Evolutionary conservation across 2,113 vertebrate species (phyloP), one percentile per base, ranked within the genome.

Genomic region (Turdus rufiventris): DNA sequence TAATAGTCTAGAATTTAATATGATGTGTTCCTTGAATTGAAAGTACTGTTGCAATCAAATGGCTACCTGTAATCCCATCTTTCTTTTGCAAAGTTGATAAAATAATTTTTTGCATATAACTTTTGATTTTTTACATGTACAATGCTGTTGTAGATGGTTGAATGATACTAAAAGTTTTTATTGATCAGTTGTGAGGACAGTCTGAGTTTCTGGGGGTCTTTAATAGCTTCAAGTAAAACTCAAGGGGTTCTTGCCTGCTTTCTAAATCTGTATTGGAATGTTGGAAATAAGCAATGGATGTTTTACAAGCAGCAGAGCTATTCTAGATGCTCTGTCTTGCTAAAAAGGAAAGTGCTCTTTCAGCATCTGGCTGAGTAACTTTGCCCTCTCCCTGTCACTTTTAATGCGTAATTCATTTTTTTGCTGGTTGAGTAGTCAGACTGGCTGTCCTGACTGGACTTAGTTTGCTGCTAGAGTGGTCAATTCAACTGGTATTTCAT

Each of bases 181-280:
- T 26, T 24, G 8, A 12, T 76, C 8, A 0, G 12, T 74, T 3
- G 0, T 54, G 29, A 54, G 23, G 19, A 57, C 1, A 2, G 80
- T 74, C 15, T 3, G 2, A 81, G 31, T 81, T 13, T 80, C n/a
- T 73, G 25, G 6, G 8, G 0, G 1, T 77, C 89, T 85, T 65
- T 57, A 51, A 13, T 47, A 50, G 8, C 65, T 91, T 51, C 16
- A 28, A 63, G 48, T 45, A 78, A 81, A 95, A 53, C 48, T 67
- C 6, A 58, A 25, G 33, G 58, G 16, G 9, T 70, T 89, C 18
- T 87, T 91, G 24, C 24, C 26, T 89, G 0, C 13, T 94, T 89
- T 60, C 18, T 95, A 57, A 75, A 63, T 89, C 23, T 17, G 1
- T 40, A 18, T 31, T 1, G 7, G 53, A 91, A 48, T 63, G 6